Percentiles rank a stretch among this genome's conserved stretches.
Evolutionary conservation across 2,113 vertebrate species (phyloP).

Genomic region (Strigops habroptila): DNA sequence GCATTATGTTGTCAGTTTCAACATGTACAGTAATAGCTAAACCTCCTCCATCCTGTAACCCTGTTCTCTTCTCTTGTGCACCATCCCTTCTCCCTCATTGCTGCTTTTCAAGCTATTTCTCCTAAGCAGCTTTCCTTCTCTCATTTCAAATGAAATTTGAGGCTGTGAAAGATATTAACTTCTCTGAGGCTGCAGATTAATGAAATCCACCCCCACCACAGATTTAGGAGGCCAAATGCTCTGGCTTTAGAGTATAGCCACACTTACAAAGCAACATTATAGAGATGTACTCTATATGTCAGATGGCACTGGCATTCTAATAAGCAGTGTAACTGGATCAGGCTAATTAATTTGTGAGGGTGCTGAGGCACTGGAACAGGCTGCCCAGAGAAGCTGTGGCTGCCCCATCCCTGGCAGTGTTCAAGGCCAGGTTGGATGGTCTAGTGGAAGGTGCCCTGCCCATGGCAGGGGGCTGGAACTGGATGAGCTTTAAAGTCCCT

Average conservation of each 20-base stretch:
- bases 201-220: background rate
- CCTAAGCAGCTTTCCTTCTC: background rate
- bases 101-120: background rate
- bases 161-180: background rate
- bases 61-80: background rate
- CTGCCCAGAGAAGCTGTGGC: background rate
- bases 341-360: background rate
- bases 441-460: background rate
- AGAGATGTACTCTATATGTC: background rate
- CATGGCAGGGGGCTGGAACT: background rate
- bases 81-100: background rate
- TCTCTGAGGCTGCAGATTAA: background rate
- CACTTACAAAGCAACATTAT: background rate
- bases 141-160: background rate
- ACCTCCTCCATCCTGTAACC: background rate
- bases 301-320: background rate
- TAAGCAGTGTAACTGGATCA: background rate
- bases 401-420: background rate
- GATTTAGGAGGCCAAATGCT: background rate
- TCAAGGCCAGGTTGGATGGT: background rate
- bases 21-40: background rate
- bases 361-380: background rate
- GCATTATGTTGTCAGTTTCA: conserved; percentile 22
- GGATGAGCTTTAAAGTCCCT: background rate
- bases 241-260: background rate